Percentiles rank a stretch among this genome's conserved stretches.
Evolutionary conservation across 2,113 vertebrate species (phyloP).

Genomic region (Nycticryphes semicollaris): DNA sequence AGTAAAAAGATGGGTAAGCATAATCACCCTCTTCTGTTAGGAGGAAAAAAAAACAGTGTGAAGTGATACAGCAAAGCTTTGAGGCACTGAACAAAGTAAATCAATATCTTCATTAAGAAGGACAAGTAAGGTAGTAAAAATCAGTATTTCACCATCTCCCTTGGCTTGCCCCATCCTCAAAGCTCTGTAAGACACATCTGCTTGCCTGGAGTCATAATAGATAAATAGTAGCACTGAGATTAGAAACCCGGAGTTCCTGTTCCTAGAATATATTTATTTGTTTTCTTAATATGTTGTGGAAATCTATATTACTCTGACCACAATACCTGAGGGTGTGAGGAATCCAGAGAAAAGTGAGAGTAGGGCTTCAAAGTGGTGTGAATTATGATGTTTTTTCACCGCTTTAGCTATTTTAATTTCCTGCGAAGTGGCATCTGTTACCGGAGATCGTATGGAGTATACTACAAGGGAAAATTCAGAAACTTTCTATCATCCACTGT

Average conservation of each 20-base stretch:
- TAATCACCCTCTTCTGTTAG: background rate
- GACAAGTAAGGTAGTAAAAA: background rate
- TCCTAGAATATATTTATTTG: background rate
- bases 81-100: background rate
- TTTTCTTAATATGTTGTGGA: background rate
- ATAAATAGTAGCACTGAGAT: background rate
- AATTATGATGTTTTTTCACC: background rate
- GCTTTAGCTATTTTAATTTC: background rate
- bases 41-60: background rate
- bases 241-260: background rate
- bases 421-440: background rate
- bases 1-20: background rate
- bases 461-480: background rate
- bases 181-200: background rate
- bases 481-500: background rate
- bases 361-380: background rate
- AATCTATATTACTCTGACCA: background rate
- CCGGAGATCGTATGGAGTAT: background rate
- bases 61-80: background rate
- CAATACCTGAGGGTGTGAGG: background rate
- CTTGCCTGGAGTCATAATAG: background rate
- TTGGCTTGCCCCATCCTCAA: background rate
- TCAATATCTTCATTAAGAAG: background rate
- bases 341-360: background rate
- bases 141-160: background rate